Conservation (phyloP, 2,113 vertebrate species). For the Acrocephalus kingi region DNA sequence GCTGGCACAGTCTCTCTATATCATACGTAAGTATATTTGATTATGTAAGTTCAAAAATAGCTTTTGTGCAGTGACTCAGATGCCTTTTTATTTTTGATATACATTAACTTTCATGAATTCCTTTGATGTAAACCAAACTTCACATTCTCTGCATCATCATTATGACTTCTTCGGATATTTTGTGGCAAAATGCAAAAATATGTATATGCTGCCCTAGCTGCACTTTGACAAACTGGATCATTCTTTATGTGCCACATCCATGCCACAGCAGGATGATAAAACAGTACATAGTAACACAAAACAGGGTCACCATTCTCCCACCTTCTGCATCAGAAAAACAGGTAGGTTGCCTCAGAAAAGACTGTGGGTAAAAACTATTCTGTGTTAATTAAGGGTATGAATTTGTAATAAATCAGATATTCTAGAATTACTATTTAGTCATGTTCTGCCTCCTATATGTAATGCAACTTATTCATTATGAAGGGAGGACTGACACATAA, state of each 20-base stretch:
- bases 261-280: not conserved
- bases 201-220: not conserved
- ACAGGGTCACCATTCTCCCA: not conserved
- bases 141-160: slow-evolving; percentile 23
- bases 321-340: slow-evolving; percentile 18
- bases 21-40: slow-evolving; percentile 53
- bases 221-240: not conserved
- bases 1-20: slow-evolving; percentile 42
- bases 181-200: slow-evolving; percentile 9
- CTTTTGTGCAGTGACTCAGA: slow-evolving; percentile 60
- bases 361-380: not conserved
- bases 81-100: slow-evolving; percentile 59
- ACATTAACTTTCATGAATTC: slow-evolving; percentile 62
- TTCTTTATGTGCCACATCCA: not conserved
- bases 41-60: slow-evolving; percentile 66
- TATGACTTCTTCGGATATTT: not conserved
- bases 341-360: slow-evolving; percentile 54
- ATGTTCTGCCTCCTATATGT: not conserved
- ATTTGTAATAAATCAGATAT: slow-evolving; percentile 29
- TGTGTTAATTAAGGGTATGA: not conserved
- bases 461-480: not conserved
- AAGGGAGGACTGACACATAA: not conserved
- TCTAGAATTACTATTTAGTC: slow-evolving; percentile 27
- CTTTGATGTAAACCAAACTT: slow-evolving; percentile 54
- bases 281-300: not conserved